Evolutionary conservation across 2,797 vertebrate genomes (phyloP), one percentile per base, ranked within the genome.

Genomic region (Trachops cirrhosus): DNA sequence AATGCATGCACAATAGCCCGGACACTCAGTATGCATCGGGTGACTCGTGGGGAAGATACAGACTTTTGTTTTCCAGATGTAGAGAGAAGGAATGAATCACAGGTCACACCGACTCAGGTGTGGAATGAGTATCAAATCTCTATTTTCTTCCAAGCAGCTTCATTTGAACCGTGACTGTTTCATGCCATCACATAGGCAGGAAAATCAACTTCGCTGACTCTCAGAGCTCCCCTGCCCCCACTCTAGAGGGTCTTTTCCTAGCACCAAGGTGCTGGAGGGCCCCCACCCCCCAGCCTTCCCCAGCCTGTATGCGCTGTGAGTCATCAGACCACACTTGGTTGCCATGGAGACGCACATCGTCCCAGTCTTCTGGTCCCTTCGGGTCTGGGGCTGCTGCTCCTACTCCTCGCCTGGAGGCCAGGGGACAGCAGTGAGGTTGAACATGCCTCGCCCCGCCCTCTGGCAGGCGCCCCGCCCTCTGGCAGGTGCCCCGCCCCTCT

Each of bases 271-370:
- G n/a, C 46, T 41, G 52, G 74, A 48, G 64, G 41, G 70, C 26
- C 9, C 79, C n/a, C 37, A 16, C 16, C 93, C 41, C 6, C 41
- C 22, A 6, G 10, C 34, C n/a, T 12, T 83, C 82, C 57, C 68
- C 70, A 71, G 93, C 88, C 50, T 7, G 26, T 41, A 50, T 0
- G 3, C 83, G 88, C 74, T 77, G 34, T 93, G 92, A 93, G 46
- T 95, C 91, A 91, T 92, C 83, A 96, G 96, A 84, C 71, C 94
- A 84, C 34, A 5, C 46, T 73, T 62, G 86, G 97, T 97, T 97
- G 79, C 96, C 95, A 97, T 97, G 88, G 97, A 97, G 89, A 97
- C 68, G 48, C 62, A 89, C 46, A 68, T 71, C 79, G 0, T 95
- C 86, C 67, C 82, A 75, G 57, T 86, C 95, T 92, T 32, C 88